A percentile compares a stretch with the other conserved stretches of the same genome.
Conservation (phyloP, 2,797 vertebrate species). For the Perodicticus potto region DNA sequence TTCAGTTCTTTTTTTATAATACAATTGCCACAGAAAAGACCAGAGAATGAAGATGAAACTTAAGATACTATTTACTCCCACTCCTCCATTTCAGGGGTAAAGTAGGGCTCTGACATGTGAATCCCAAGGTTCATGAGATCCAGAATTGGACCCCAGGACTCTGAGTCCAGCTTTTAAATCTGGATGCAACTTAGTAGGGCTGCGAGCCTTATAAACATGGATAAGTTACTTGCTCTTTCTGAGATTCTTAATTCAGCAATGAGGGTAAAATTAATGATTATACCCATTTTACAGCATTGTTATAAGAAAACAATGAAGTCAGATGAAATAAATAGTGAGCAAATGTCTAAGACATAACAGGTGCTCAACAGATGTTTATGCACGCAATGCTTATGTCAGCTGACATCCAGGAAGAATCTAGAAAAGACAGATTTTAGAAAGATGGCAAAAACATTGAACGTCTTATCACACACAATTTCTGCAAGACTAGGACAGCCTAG, state of each 20-base stretch:
- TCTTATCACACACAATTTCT: conserved; percentile 16
- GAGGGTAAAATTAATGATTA: not conserved
- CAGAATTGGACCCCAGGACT: not conserved
- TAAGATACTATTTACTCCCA: not conserved
- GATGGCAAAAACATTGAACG: not conserved
- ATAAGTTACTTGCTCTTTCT: not conserved
- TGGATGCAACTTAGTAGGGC: not conserved
- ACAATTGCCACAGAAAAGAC: not conserved
- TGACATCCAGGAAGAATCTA: not conserved
- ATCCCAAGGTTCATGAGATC: not conserved
- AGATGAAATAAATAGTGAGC: not conserved
- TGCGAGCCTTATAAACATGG: not conserved
- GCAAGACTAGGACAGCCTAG: not conserved
- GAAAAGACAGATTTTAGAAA: conserved; percentile 8
- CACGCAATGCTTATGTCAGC: too few species aligned
- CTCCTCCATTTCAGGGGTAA: not conserved
- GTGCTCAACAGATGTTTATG: not conserved
- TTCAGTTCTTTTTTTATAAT: not conserved
- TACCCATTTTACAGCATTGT: not conserved
- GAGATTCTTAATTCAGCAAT: not conserved
- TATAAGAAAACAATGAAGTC: not conserved
- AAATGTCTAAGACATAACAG: not conserved
- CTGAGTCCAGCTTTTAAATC: not conserved
- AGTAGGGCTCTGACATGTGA: not conserved
- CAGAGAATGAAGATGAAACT: not conserved